A percentile compares a stretch with the other conserved stretches of the same genome.
Conservation (phyloP, 2,113 vertebrate species). For the Nanger granti region DNA sequence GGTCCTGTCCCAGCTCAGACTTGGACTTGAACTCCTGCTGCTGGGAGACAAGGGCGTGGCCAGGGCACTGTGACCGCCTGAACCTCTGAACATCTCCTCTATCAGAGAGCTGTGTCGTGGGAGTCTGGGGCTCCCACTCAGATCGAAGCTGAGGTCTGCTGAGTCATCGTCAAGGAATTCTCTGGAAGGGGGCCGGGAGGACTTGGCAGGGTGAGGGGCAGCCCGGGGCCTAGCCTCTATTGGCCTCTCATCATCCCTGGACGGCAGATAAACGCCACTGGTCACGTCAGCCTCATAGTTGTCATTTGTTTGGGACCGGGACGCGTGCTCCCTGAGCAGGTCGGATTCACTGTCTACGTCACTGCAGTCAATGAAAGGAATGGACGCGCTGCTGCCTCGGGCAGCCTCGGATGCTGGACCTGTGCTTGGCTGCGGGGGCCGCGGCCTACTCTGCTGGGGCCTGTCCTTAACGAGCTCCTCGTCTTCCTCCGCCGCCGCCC, state of each 20-base stretch:
- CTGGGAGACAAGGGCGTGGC: conserved; percentile 74
- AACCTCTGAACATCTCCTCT: conserved; percentile 77
- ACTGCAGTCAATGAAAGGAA: conserved; percentile 90
- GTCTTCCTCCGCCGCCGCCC: conserved; percentile 74
- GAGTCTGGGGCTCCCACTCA: conserved; percentile 76
- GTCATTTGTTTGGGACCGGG: conserved; percentile 86
- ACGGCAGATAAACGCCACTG: conserved; percentile 77
- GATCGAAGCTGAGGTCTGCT: conserved; percentile 77
- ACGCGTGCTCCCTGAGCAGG: conserved; percentile 79
- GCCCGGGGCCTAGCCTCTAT: conserved; percentile 78
- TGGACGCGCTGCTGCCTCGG: conserved; percentile 85
- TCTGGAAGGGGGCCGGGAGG: conserved; percentile 75
- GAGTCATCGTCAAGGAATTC: conserved; percentile 80
- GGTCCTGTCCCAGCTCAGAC: conserved; percentile 76
- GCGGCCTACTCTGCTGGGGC: conserved; percentile 77
- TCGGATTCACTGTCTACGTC: conserved; percentile 90
- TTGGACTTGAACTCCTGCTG: conserved; percentile 82
- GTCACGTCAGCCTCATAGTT: conserved; percentile 82
- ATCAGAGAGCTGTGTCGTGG: conserved; percentile 81
- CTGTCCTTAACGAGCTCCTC: conserved; percentile 78
- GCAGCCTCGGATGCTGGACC: conserved; percentile 92
- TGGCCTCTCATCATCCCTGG: conserved; percentile 78
- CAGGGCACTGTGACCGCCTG: conserved; percentile 76
- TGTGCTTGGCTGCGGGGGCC: conserved; percentile 88
- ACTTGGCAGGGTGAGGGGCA: conserved; percentile 76